Evolutionary conservation across 2,113 vertebrate species (phyloP).

Genomic region (Chrysemys picta): DNA sequence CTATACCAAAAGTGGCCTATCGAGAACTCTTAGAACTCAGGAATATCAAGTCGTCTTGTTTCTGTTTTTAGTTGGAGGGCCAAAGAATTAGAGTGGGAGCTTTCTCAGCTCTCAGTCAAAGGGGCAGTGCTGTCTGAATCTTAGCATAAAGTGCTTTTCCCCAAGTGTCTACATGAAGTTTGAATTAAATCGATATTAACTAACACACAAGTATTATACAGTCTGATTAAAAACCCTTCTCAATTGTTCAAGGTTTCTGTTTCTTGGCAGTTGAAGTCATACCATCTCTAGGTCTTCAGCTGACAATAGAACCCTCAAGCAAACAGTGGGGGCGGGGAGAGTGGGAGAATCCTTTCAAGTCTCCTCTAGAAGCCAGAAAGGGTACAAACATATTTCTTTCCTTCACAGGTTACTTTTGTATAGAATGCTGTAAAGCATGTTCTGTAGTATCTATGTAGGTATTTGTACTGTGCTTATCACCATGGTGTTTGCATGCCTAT

Average conservation of each 20-base stretch:
- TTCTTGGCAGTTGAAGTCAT: no score
- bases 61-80: not conserved
- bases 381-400: not conserved
- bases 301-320: no score
- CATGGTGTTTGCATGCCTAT: fast-evolving
- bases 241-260: no score
- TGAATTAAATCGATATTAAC: not conserved
- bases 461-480: not conserved
- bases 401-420: not conserved
- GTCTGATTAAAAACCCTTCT: no score
- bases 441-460: not conserved
- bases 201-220: no score
- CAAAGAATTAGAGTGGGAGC: not conserved
- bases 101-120: not conserved
- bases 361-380: not conserved
- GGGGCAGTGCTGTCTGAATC: not conserved
- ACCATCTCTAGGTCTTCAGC: no score
- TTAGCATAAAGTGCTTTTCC: not conserved
- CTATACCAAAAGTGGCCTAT: not conserved
- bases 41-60: not conserved
- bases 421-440: not conserved
- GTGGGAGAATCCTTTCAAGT: not conserved
- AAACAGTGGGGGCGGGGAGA: no score
- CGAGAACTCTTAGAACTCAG: not conserved
- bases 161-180: not conserved